A percentile compares a stretch with the other conserved stretches of the same genome.
Conservation (phyloP, 2,888 invertebrate species). For the Yponomeuta plumbellus region DNA sequence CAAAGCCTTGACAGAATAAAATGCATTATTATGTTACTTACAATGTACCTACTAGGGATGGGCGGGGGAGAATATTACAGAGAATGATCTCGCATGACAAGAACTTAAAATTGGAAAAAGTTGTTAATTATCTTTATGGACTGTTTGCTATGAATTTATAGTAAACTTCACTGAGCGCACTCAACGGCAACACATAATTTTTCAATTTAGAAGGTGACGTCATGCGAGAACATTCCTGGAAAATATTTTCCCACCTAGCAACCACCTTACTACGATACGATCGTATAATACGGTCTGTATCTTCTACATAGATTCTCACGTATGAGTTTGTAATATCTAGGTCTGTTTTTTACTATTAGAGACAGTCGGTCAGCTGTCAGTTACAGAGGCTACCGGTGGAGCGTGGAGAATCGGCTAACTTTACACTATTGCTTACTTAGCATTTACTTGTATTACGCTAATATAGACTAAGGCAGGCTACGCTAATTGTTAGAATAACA, state of each 20-base stretch:
- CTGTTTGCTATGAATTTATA: no score
- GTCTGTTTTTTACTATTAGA: background rate
- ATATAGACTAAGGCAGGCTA: background rate
- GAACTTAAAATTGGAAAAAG: no score
- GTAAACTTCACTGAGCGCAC: no score
- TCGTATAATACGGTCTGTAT: no score
- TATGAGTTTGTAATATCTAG: background rate
- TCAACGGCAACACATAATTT: no score
- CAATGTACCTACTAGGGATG: background rate
- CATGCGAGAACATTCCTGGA: no score
- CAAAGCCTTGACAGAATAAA: background rate
- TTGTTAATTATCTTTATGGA: no score
- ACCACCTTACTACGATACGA: no score
- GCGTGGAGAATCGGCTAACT: constrained; percentile 48
- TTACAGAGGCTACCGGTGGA: constrained; percentile 35
- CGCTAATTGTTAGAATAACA: background rate
- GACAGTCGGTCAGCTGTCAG: constrained; percentile 2
- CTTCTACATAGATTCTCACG: background rate
- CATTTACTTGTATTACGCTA: constrained; percentile 3
- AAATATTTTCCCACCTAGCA: no score
- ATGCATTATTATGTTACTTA: background rate
- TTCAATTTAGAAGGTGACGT: no score
- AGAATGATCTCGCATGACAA: no score
- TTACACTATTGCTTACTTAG: constrained; percentile 10
- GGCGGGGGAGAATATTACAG: no score